A percentile compares a stretch with the other conserved stretches of the same genome.
These are phyloP conservation scores for Cydia strobilella DNA, from an alignment of 1,140 invertebrate species.

Conservation along the genomic window DNA sequence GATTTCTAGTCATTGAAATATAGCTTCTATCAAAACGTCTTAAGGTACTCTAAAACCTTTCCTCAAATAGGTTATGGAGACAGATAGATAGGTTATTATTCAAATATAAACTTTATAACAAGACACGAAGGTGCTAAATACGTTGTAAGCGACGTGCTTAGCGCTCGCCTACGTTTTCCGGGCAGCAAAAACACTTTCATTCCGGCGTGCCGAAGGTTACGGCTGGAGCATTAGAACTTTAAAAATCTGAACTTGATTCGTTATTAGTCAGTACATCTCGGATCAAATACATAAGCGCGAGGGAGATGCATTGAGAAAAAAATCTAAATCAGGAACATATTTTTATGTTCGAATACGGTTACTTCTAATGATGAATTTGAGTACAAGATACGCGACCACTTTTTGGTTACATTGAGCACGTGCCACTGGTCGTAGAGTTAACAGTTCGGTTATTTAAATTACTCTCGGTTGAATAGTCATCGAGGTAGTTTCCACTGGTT, in stretches of 20 bases:
- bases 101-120: background rate
- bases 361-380: slow-evolving; percentile 3
- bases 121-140: background rate
- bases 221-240: background rate
- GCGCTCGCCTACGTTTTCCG: slow-evolving; percentile 11
- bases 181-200: slow-evolving; percentile 20
- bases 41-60: background rate
- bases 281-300: background rate
- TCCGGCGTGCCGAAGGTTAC: slow-evolving; percentile 16
- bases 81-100: background rate
- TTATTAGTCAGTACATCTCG: background rate
- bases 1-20: too few relatives aligned
- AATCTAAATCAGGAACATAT: background rate
- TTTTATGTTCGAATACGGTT: background rate
- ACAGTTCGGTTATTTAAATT: too few relatives aligned
- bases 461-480: too few relatives aligned
- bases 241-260: background rate
- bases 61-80: background rate
- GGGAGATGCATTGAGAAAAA: too few relatives aligned
- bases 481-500: too few relatives aligned
- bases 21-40: background rate
- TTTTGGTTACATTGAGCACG: background rate
- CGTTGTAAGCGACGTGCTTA: background rate
- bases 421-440: too few relatives aligned
- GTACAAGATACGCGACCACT: background rate